Conservation (phyloP, 2,113 vertebrate species). For the Salvelinus namaycush region DNA sequence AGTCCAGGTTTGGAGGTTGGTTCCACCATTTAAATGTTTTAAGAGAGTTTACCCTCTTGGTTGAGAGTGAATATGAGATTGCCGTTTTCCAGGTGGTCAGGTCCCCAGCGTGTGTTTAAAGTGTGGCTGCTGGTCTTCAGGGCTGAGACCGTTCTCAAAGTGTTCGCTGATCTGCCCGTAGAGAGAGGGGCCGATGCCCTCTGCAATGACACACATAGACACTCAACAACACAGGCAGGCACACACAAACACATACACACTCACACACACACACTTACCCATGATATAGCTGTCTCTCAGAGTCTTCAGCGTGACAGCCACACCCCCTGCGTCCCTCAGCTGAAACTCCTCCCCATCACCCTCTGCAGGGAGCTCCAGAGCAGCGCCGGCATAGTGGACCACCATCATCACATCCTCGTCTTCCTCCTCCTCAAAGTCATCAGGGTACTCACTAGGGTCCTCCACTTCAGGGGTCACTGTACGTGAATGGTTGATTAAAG, state of each 20-base stretch:
- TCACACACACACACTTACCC: conserved; percentile 45
- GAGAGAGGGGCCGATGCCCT: conserved; percentile 50
- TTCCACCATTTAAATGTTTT: neutral
- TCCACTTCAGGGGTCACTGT: conserved; percentile 25
- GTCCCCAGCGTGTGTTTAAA: conserved; percentile 56
- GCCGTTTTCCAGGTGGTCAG: conserved; percentile 64
- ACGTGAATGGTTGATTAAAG: neutral
- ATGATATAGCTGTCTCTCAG: conserved; percentile 61
- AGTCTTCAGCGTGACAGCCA: conserved; percentile 64
- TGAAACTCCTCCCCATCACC: conserved; percentile 57
- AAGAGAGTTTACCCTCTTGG: conserved; percentile 33
- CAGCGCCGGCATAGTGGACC: conserved; percentile 41
- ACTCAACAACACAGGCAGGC: too few relatives aligned
- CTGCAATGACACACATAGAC: conserved; percentile 44
- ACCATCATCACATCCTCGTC: conserved; percentile 48
- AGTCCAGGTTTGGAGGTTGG: neutral
- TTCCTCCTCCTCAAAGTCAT: conserved; percentile 74
- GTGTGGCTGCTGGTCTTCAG: conserved; percentile 56
- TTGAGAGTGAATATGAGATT: conserved; percentile 63
- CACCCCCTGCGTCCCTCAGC: conserved; percentile 55
- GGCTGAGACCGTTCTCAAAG: conserved; percentile 56
- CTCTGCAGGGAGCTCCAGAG: conserved; percentile 38
- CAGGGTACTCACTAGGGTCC: conserved; percentile 66
- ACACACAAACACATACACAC: neutral
- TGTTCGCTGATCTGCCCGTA: conserved; percentile 56